A percentile compares a stretch with the other conserved stretches of the same genome.
Conservation (phyloP, 1,140 invertebrate genomes). For the Drosophila santomea region DNA sequence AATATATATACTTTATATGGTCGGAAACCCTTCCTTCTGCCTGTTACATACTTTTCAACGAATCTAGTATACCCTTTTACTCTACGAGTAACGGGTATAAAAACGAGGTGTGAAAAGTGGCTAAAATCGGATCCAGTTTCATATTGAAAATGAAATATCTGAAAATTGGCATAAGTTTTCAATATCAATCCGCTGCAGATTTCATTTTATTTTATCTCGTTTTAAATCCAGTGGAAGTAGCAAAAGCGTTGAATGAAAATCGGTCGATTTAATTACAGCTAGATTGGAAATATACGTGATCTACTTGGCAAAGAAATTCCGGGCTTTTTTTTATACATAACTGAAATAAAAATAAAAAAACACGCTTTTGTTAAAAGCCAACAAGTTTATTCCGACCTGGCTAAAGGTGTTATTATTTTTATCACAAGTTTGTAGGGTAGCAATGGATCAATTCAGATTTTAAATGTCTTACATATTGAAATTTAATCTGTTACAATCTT, state of each 20-base stretch:
- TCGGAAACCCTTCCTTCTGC: too few relatives aligned
- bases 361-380: neutral
- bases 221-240: neutral
- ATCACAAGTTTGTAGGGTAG: too few relatives aligned
- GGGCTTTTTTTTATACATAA: neutral
- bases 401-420: too few relatives aligned
- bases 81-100: too few relatives aligned
- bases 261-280: neutral
- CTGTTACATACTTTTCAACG: too few relatives aligned
- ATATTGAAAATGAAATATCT: constrained; percentile 5
- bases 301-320: neutral
- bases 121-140: constrained; percentile 11
- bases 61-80: too few relatives aligned
- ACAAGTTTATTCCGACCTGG: neutral
- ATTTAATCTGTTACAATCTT: too few relatives aligned
- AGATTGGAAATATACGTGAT: neutral
- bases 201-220: neutral
- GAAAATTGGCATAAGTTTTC: neutral
- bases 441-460: too few relatives aligned
- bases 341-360: neutral
- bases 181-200: constrained; percentile 9
- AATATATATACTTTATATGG: too few relatives aligned
- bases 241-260: neutral
- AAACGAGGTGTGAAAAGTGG: neutral
- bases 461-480: too few relatives aligned